Conservation (phyloP, 1,140 invertebrate genomes). For the Hyles vespertilio region DNA sequence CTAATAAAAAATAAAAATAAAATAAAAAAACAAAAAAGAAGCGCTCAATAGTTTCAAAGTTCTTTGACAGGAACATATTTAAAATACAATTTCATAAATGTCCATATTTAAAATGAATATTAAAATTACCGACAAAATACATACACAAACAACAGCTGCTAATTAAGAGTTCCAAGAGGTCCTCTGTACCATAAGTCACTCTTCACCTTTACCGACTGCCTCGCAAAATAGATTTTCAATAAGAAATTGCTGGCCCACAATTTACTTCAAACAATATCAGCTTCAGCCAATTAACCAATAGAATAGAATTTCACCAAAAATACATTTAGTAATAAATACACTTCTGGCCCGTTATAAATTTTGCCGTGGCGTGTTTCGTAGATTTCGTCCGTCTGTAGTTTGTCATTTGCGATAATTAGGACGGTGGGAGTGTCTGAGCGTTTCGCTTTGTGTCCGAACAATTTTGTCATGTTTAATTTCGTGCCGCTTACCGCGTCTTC, state of each 20-base stretch:
- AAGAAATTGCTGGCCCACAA: background rate
- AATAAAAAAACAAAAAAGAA: too few species aligned
- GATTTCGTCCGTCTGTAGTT: conserved; percentile 38
- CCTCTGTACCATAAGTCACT: too few species aligned
- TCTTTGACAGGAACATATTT: too few species aligned
- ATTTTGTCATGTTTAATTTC: conserved; percentile 61
- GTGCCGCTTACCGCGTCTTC: conserved; percentile 37
- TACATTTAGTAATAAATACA: conserved; percentile 14
- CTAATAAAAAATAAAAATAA: too few species aligned
- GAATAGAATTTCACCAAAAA: conserved; percentile 7
- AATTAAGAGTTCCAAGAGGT: too few species aligned
- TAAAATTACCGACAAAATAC: too few species aligned
- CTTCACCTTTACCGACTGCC: too few species aligned
- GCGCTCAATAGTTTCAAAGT: too few species aligned
- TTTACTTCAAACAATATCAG: conserved; percentile 6
- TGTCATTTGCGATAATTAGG: conserved; percentile 54
- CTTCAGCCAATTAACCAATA: conserved; percentile 7
- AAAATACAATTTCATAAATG: too few species aligned
- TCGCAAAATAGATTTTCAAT: too few species aligned
- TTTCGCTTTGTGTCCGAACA: conserved; percentile 52
- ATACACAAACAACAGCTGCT: too few species aligned
- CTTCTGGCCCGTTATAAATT: conserved; percentile 22
- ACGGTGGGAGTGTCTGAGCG: conserved; percentile 33
- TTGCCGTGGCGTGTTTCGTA: conserved; percentile 14
- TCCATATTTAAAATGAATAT: too few species aligned